Evolutionary conservation across 2,797 vertebrate species (phyloP), one percentile per base, ranked within the genome.

Genomic region (Platyrinchus mystaceus): DNA sequence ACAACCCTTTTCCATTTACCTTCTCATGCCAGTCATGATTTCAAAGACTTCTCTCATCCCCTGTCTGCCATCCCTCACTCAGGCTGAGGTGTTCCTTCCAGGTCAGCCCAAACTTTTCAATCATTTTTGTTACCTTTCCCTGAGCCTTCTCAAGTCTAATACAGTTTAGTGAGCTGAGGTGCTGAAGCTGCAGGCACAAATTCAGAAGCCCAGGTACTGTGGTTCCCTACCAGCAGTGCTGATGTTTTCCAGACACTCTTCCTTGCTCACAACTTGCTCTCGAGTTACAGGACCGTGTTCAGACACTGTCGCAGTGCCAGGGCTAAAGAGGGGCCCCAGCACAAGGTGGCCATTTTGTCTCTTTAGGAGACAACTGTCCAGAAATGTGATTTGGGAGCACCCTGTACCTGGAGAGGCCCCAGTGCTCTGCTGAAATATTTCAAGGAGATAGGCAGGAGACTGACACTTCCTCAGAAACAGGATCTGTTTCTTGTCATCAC

Each of bases 141-240:
- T 46, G 32, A 91, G 52, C 68, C 28, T 86, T 59, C 77, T 73
- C 43, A 73, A 44, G 16, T 63, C 55, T 37, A 69, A 19, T 17
- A 18, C 17, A 43, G 28, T 36, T 85, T 39, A 50, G 5, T 43
- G 67, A 53, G 43, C 27, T 69, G 64, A 93, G 62, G 34, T 46
- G 21, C 43, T 28, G 60, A 60, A 64, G 36, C 34, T 80, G 46
- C 32, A 46, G 58, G 36, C 34, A 47, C 4, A 52, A 74, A 43
- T 23, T n/a, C 53, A 52, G 43, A 69, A 74, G 73, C 47, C 6
- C 39, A 34, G 6, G 26, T 22, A 6, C 21, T 27, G n/a, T 36
- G 56, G 2, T 52, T 74, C 26, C 37, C 13, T 30, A 41, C 3
- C 0, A 4, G n/a, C 6, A 32, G 8, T 3, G 17, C 24, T 0